These are phyloP conservation scores for Rhingia campestris DNA, from an alignment of 2,888 invertebrate species.

Conservation along the genomic window DNA sequence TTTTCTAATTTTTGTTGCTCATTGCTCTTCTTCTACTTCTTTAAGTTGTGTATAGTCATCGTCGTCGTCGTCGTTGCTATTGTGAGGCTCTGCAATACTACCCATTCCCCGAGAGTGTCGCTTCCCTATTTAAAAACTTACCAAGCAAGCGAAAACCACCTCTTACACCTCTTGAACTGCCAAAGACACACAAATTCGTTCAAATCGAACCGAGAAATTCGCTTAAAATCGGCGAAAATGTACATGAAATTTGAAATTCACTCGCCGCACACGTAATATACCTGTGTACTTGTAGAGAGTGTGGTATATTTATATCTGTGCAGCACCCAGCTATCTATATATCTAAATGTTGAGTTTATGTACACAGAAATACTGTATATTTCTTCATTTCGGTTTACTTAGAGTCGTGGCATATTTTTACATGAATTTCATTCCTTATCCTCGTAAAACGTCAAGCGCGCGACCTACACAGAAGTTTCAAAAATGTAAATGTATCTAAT, in stretches of 20 bases:
- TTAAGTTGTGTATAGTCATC: slow-evolving; percentile 61
- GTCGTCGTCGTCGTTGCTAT: slow-evolving; percentile 50
- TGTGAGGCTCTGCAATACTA: slow-evolving; percentile 33
- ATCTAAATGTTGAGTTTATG: slow-evolving; percentile 55
- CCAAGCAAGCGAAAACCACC: background rate
- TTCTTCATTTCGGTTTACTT: slow-evolving; percentile 64
- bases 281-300: slow-evolving; percentile 37
- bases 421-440: slow-evolving; percentile 62
- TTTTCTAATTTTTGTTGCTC: slow-evolving; percentile 41
- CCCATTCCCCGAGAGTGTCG: slow-evolving; percentile 23
- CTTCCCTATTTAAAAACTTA: slow-evolving; percentile 17
- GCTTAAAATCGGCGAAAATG: slow-evolving; percentile 69
- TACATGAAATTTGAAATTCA: slow-evolving; percentile 67
- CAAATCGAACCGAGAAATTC: slow-evolving; percentile 71
- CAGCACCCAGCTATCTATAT: slow-evolving; percentile 59
- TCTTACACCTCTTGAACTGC: slow-evolving; percentile 4
- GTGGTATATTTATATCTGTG: slow-evolving; percentile 41
- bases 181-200: slow-evolving; percentile 54
- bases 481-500: slow-evolving; percentile 59
- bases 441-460: slow-evolving; percentile 43
- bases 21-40: slow-evolving; percentile 65
- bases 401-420: slow-evolving; percentile 72
- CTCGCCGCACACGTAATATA: slow-evolving; percentile 49
- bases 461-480: slow-evolving; percentile 62
- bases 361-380: slow-evolving; percentile 36